phyloP scores from a whole-genome alignment of 2,888 invertebrate genomes.

The Geophilus truncorum region DNA sequence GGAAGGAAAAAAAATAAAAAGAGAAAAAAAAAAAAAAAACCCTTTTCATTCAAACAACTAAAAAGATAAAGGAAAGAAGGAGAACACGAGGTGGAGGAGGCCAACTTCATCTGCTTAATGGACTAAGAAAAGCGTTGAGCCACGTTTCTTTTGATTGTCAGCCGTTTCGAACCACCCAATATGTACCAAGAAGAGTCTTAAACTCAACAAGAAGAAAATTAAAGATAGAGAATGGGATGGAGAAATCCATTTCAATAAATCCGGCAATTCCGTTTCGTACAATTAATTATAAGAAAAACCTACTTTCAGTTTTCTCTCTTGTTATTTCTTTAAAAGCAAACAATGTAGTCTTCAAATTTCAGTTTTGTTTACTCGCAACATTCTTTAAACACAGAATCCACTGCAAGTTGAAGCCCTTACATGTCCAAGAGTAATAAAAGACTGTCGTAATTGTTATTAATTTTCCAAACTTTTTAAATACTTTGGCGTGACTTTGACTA shows the following conservation, averaged over 20 bases:
- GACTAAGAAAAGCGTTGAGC: constrained; percentile 5
- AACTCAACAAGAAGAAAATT: constrained; percentile 13
- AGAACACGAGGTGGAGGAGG: not conserved
- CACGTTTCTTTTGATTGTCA: constrained; percentile 7
- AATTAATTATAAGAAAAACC: too few species aligned
- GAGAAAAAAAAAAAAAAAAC: not conserved
- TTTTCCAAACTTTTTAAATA: not conserved
- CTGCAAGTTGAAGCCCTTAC: not conserved
- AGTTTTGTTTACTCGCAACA: not conserved
- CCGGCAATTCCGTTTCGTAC: not conserved
- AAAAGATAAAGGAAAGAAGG: not conserved
- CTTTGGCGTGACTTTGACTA: not conserved
- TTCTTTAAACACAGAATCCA: not conserved
- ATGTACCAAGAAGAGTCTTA: not conserved
- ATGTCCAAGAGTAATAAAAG: not conserved
- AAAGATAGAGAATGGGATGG: not conserved
- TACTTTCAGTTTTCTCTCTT: too few species aligned
- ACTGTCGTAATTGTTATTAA: not conserved
- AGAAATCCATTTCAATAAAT: constrained; percentile 4
- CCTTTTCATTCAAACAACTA: not conserved
- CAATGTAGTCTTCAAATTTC: not conserved
- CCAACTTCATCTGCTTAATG: constrained; percentile 16
- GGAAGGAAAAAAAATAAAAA: too few species aligned
- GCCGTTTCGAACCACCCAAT: not conserved
- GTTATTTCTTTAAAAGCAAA: too few species aligned